phyloP scores from a whole-genome alignment of 2,113 vertebrate species.

The Puma concolor region DNA sequence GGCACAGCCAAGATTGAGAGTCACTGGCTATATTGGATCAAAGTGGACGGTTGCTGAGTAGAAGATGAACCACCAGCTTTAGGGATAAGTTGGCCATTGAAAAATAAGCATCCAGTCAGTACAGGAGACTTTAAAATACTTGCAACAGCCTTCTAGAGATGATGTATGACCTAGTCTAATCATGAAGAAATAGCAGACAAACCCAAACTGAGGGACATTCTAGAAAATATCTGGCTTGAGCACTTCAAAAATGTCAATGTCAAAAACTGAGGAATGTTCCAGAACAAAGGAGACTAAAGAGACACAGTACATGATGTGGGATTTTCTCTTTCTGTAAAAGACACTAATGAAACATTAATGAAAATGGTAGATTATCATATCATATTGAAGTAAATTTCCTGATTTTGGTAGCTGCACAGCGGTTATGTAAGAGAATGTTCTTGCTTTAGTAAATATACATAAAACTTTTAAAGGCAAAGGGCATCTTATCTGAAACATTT shows the following conservation, averaged over 20 bases:
- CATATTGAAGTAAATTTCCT: not conserved
- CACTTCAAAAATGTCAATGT: not conserved
- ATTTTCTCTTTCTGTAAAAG: not conserved
- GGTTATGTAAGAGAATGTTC: not conserved
- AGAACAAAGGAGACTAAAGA: not conserved
- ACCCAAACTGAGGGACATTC: not conserved
- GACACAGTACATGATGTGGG: not conserved
- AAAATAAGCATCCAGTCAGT: not conserved
- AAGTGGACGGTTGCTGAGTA: not conserved
- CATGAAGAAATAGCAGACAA: not conserved
- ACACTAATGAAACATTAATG: not conserved
- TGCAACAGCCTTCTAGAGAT: not conserved
- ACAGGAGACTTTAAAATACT: not conserved
- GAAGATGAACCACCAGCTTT: not conserved
- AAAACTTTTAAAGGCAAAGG: not conserved
- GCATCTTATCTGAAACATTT: not conserved
- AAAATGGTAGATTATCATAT: not conserved
- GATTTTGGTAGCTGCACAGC: not conserved
- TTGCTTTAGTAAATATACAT: not conserved
- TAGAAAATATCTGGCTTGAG: not conserved
- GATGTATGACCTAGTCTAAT: not conserved
- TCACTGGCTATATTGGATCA: not conserved
- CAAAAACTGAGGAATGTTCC: not conserved
- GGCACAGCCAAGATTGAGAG: not conserved
- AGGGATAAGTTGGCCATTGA: not conserved